phyloP scores from a whole-genome alignment of 2,888 invertebrate species.

The Epinotia brunnichana region DNA sequence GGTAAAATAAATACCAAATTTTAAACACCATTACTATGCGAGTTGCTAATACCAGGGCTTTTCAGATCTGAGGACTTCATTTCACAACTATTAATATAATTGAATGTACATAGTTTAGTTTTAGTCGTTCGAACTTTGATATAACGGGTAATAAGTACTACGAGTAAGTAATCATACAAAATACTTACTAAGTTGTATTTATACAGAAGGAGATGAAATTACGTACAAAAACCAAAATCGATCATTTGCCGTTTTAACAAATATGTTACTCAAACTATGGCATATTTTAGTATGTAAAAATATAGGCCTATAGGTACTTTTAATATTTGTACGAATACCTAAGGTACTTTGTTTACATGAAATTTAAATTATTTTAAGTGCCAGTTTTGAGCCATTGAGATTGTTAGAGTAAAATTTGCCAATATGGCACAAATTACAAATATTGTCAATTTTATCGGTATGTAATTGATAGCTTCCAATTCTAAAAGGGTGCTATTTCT shows the following conservation, averaged over 20 bases:
- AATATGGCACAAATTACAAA: not conserved
- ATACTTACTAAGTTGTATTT: too few species aligned
- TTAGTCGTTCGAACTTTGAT: slow-evolving; percentile 25
- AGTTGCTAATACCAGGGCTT: slow-evolving; percentile 22
- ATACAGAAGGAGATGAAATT: not conserved
- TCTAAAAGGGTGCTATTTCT: not conserved
- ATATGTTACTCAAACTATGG: too few species aligned
- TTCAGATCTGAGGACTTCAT: slow-evolving; percentile 36
- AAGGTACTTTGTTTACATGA: too few species aligned
- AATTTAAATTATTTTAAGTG: not conserved
- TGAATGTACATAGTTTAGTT: slow-evolving; percentile 33
- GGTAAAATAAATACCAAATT: too few species aligned
- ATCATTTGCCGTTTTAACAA: not conserved
- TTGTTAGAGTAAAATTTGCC: not conserved
- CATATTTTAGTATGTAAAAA: too few species aligned
- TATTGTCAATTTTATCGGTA: not conserved
- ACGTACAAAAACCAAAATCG: not conserved
- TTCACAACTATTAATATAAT: slow-evolving; percentile 33
- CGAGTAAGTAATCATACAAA: not conserved
- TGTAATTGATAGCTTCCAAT: not conserved
- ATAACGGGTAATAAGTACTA: slow-evolving; percentile 23
- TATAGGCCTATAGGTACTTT: too few species aligned
- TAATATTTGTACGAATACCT: too few species aligned
- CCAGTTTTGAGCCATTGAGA: not conserved
- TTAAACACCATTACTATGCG: not conserved